Base-by-base conservation (phyloP, 2,113 vertebrate genomes). In the Perognathus longimembris region DNA sequence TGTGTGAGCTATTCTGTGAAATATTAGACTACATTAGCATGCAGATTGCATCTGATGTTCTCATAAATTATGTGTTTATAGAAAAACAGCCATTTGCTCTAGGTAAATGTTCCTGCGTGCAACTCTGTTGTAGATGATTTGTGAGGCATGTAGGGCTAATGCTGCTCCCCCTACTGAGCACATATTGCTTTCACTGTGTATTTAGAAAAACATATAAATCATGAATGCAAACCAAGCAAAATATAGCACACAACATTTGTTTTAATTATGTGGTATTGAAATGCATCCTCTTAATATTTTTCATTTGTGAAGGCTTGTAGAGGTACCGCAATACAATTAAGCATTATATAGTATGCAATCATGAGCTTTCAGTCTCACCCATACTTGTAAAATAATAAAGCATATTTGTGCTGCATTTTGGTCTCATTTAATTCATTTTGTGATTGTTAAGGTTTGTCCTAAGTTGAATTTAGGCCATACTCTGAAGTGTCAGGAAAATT, bases 401-500 rank as follows among this genome's bases (percentile, higher is more conserved):
- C 30, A 83, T 74, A 45, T 94, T 94, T 90, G 45, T 64, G 30
- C 85, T 80, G 42, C 10, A 57, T 85, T 94, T 88, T 91, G 30
- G 79, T 88, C n/a, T 73, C 10, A 20, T 66, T 80, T 92, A 88
- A 78, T 94, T 96, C 17, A 50, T 50, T 91, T 80, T 64, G 36
- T 79, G 75, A 84, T 87, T 92, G n/a, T 85, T 95, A 85, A 69
- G 3, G 92, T 93, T 91, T 86, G 38, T 57, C 18, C 24, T 67
- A 80, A 95, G 70, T 66, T 93, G 54, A 94, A 26, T 75, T 95
- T 83, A 17, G 26, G 15, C 32, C 92, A 7, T 22, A 69, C 94
- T 96, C 45, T 93, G 6, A 36, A 77, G 18, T 96, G 96, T 96
- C 96, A 97, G 82, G 66, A 89, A 96, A 96, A 96, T 94, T 84